These are phyloP conservation scores for Camponotus floridanus DNA, from an alignment of 1,140 invertebrate species.

Conservation along the genomic window DNA sequence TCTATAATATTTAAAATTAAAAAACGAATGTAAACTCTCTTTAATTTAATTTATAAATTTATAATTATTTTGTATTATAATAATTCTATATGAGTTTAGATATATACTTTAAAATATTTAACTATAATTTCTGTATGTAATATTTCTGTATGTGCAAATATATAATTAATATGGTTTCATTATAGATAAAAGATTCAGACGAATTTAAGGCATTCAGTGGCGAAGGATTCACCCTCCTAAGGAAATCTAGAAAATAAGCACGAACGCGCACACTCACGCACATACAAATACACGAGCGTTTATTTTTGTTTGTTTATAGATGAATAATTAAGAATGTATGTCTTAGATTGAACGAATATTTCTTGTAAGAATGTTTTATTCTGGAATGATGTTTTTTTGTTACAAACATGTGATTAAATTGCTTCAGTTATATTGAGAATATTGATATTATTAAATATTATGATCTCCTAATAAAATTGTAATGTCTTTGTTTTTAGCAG, in stretches of 20 bases:
- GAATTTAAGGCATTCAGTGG: constrained; percentile 89
- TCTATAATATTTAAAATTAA: too few relatives aligned
- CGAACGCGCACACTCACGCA: neutral
- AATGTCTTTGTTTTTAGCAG: neutral
- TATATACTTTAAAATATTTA: neutral
- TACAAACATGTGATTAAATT: constrained; percentile 39
- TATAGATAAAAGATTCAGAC: constrained; percentile 83
- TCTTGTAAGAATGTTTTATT: constrained; percentile 26
- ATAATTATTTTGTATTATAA: neutral
- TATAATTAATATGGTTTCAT: constrained; percentile 9
- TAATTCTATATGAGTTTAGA: neutral
- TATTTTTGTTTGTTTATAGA: constrained; percentile 52
- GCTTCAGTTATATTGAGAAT: neutral
- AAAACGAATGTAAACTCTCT: too few relatives aligned
- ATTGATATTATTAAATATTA: constrained; percentile 9
- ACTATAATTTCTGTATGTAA: neutral
- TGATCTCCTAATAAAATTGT: neutral
- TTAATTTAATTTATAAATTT: neutral
- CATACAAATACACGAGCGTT: neutral
- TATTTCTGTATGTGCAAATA: neutral
- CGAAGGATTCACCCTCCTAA: constrained; percentile 87
- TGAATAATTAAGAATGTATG: constrained; percentile 1
- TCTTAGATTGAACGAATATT: constrained; percentile 22
- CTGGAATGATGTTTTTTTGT: constrained; percentile 18
- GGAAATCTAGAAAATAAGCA: constrained; percentile 84